phyloP scores from a whole-genome alignment of 2,113 vertebrate species.

The Pedetes capensis region DNA sequence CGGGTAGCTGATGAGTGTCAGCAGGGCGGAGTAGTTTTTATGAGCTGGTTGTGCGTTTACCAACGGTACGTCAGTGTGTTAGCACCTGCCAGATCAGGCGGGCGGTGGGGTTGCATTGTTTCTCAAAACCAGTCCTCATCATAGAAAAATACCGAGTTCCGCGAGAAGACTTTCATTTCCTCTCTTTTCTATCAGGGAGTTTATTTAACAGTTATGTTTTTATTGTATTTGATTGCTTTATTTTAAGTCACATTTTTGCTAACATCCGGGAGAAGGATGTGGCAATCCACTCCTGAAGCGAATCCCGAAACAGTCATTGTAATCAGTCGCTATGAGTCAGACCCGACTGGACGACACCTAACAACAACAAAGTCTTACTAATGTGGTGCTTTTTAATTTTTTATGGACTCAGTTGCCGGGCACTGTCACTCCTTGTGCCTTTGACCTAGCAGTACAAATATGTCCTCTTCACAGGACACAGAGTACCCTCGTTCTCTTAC shows the following conservation, averaged over 20 bases:
- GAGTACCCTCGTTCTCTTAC: background rate
- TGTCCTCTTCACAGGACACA: background rate
- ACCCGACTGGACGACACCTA: too few relatives aligned
- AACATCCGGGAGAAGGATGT: too few relatives aligned
- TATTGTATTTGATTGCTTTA: background rate
- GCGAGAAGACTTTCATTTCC: background rate
- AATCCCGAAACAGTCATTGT: too few relatives aligned
- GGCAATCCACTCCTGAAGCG: too few relatives aligned
- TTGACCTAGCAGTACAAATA: rapidly evolving
- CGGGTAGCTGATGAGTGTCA: background rate
- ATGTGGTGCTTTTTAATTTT: background rate
- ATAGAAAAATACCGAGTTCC: background rate
- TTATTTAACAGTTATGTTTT: background rate
- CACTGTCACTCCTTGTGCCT: rapidly evolving
- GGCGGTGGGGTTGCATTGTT: too few relatives aligned
- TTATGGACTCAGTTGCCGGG: background rate
- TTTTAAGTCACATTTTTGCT: background rate
- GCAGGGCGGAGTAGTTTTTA: background rate
- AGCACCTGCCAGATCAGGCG: background rate
- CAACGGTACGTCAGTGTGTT: too few relatives aligned
- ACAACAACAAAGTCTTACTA: too few relatives aligned
- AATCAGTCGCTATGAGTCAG: too few relatives aligned
- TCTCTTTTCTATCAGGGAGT: background rate
- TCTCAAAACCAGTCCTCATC: background rate
- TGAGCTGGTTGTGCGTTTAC: background rate